Evolutionary conservation across 2,797 vertebrate genomes (phyloP), one percentile per base, ranked within the genome.

Genomic region (Danio aesculapii): DNA sequence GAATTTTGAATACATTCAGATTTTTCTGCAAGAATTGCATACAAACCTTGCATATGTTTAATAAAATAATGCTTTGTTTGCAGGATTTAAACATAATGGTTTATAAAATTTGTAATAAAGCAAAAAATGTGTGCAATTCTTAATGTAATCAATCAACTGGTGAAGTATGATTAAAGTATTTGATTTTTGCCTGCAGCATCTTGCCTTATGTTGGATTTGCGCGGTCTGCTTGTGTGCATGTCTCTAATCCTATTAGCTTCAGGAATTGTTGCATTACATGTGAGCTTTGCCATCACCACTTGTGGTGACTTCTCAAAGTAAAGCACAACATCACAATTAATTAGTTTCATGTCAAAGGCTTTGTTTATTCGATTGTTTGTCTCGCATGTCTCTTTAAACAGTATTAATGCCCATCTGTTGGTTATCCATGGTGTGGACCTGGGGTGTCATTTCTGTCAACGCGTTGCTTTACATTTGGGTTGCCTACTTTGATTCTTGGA

Each of bases 251-350:
- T 66, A 77, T 81, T 81, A 78, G 66, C 58, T 78, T 64, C 76
- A 50, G 75, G 50, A 52, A 69, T 67, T 64, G 61, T 63, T 53
- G 53, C 47, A 76, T 79, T 61, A 46, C 75, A 50, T 77, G 55
- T 75, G 53, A 78, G 63, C 50, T 13, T 50, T 58, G 6, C 41
- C 49, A 41, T 63, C 66, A 82, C 58, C 76, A 80, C 43, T 84
- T 75, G 52, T 55, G 50, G 79, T n/a, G n/a, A 84, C 81, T 84
- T 83, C 61, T 83, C 77, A 81, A 84, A 81, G 74, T 44, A 63
- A 64, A 75, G 57, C 41, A 55, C 53, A 59, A 53, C 77, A 73
- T 84, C 43, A 63, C 66, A 74, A 79, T 81, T 88, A 79, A 83
- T 88, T 85, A 61, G 75, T 79, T 81, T 69, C 39, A 69, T 66